phyloP scores from a whole-genome alignment of 2,888 invertebrate genomes.

The Phoenoteleia sp. region DNA sequence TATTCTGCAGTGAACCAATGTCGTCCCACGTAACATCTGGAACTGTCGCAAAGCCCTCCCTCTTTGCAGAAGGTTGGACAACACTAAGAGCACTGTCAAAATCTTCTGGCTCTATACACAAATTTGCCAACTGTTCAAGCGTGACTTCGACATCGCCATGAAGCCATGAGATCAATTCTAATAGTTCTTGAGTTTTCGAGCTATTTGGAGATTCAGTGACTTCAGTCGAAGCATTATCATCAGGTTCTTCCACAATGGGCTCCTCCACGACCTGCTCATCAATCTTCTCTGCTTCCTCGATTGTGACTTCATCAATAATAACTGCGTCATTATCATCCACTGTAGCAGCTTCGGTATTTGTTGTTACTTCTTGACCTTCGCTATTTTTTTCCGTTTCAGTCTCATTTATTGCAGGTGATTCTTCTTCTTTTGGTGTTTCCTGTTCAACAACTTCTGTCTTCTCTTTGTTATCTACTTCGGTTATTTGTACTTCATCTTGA shows the following conservation, averaged over 20 bases:
- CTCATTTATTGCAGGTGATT: too few species aligned
- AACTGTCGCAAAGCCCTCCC: slow-evolving; percentile 99
- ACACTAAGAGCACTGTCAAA: slow-evolving; percentile 92
- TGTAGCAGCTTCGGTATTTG: slow-evolving; percentile 50
- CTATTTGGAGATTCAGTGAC: slow-evolving; percentile 83
- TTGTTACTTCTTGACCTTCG: slow-evolving; percentile 45
- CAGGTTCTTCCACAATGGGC: slow-evolving; percentile 45
- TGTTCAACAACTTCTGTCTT: slow-evolving; percentile 72
- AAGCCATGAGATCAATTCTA: slow-evolving; percentile 90
- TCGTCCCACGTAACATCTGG: slow-evolving; percentile 99
- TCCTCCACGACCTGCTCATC: not conserved
- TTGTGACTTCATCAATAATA: slow-evolving; percentile 54
- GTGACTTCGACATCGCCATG: slow-evolving; percentile 89
- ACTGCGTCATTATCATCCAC: slow-evolving; percentile 40
- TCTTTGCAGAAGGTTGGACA: slow-evolving; percentile 97
- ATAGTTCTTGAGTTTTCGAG: slow-evolving; percentile 88
- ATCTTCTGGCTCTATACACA: slow-evolving; percentile 92
- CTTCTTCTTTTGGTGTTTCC: slow-evolving; percentile 80
- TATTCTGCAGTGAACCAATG: slow-evolving; percentile 95
- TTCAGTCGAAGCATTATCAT: slow-evolving; percentile 15
- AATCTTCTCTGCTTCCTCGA: slow-evolving; percentile 13
- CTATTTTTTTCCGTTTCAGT: slow-evolving; percentile 4
- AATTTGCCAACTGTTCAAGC: slow-evolving; percentile 88
- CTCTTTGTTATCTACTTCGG: slow-evolving; percentile 64
- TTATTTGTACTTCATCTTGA: slow-evolving; percentile 68